phyloP scores from a whole-genome alignment of 92 coral and sea anemone species.

The Zoanthus sociatus region DNA sequence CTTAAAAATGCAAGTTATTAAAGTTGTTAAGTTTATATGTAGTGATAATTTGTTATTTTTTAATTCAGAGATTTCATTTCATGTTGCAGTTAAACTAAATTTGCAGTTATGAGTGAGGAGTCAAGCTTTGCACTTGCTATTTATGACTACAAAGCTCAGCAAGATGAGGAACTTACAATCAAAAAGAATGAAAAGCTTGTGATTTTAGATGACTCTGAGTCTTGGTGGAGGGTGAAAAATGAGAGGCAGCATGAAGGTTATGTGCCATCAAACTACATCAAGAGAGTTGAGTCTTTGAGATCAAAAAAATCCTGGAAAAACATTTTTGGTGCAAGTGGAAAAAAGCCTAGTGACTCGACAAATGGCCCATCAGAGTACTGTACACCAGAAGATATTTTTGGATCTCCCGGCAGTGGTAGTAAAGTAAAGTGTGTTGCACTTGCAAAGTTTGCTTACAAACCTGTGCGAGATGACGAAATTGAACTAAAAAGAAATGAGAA shows the following conservation, averaged over 20 bases:
- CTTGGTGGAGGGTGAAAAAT: slow-evolving; percentile 98
- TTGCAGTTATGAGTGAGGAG: slow-evolving; percentile 78
- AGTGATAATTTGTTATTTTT: not conserved
- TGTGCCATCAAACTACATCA: slow-evolving; percentile 98
- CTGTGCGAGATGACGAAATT: slow-evolving; percentile 90
- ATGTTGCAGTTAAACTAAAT: not conserved
- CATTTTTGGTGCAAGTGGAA: slow-evolving; percentile 71
- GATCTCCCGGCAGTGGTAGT: slow-evolving; percentile 49
- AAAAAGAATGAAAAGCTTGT: slow-evolving; percentile 69
- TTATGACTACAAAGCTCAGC: slow-evolving; percentile 90
- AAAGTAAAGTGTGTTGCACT: slow-evolving; percentile 73
- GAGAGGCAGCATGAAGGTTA: slow-evolving; percentile 82
- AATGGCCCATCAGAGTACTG: slow-evolving; percentile 81
- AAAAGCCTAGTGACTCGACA: slow-evolving; percentile 66
- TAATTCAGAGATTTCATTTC: not conserved
- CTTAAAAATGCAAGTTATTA: not conserved
- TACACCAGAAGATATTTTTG: slow-evolving; percentile 82
- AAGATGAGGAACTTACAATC: slow-evolving; percentile 83
- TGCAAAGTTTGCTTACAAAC: slow-evolving; percentile 85
- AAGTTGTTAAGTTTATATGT: not conserved
- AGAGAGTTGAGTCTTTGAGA: slow-evolving; percentile 63
- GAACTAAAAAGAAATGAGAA: slow-evolving; percentile 85
- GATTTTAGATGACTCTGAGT: slow-evolving; percentile 43
- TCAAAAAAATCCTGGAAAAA: slow-evolving; percentile 68
- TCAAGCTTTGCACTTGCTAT: slow-evolving; percentile 79